phyloP scores from a whole-genome alignment of 2,797 vertebrate species.

The Telmatherina bonti region DNA sequence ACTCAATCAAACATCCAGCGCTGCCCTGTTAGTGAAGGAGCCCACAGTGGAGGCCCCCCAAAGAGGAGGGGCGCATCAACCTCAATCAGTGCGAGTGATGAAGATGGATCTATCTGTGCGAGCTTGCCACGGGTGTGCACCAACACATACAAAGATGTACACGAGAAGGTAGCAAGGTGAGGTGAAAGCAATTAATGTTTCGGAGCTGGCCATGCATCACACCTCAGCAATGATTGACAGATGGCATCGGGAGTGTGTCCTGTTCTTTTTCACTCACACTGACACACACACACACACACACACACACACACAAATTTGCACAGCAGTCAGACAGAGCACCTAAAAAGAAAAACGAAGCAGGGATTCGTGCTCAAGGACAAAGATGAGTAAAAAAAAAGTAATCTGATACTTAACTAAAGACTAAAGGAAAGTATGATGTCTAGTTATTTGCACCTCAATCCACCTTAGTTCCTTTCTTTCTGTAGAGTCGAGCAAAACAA shows the following conservation, averaged over 20 bases:
- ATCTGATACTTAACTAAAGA: conserved; percentile 22
- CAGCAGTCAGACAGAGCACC: neutral
- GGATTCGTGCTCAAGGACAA: conserved; percentile 60
- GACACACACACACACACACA: neutral
- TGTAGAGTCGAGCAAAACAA: conserved; percentile 28
- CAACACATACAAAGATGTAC: conserved; percentile 13
- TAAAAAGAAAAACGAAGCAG: conserved; percentile 22
- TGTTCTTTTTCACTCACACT: conserved; percentile 23
- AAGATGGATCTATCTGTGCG: conserved; percentile 64
- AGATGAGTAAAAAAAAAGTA: conserved; percentile 37
- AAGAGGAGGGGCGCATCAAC: conserved; percentile 73
- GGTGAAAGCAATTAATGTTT: conserved; percentile 76
- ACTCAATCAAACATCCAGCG: conserved; percentile 77
- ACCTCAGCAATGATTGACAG: conserved; percentile 70
- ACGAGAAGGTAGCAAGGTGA: conserved; percentile 47
- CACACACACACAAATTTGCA: neutral
- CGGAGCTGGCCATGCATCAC: conserved; percentile 61
- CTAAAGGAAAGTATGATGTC: conserved; percentile 24
- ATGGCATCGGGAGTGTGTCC: conserved; percentile 64
- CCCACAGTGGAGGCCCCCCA: conserved; percentile 38
- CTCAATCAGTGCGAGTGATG: conserved; percentile 77
- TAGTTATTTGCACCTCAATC: conserved; percentile 30
- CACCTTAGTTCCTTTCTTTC: conserved; percentile 11
- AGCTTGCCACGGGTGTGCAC: neutral
- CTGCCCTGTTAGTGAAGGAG: conserved; percentile 63